Conservation (phyloP, 2,113 vertebrate species). For the Takifugu bimaculatus region DNA sequence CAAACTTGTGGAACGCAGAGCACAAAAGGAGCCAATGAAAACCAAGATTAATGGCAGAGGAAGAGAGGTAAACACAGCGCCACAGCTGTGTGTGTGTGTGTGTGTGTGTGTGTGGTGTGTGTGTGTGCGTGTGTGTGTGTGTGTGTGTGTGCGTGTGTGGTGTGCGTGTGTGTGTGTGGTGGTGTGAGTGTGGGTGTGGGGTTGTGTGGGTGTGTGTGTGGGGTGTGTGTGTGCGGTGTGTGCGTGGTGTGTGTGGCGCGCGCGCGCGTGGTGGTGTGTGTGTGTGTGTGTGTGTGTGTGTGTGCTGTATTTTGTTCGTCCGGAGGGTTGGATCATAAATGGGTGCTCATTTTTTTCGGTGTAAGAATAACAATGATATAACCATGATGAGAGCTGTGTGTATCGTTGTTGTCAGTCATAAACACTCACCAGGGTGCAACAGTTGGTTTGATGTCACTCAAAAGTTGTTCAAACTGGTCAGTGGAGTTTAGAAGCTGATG, state of each 20-base stretch:
- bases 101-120: constrained; percentile 26
- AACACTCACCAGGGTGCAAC: too few relatives aligned
- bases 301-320: too few relatives aligned
- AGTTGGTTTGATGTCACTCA: too few relatives aligned
- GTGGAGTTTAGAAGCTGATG: too few relatives aligned
- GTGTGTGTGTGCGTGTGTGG: constrained; percentile 4
- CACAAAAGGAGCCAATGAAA: constrained; percentile 42
- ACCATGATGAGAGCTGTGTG: constrained; percentile 39
- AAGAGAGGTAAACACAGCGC: constrained; percentile 62
- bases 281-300: too few relatives aligned
- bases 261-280: constrained; percentile 18
- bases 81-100: constrained; percentile 64
- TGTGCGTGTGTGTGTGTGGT: constrained; percentile 9
- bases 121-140: constrained; percentile 24
- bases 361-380: too few relatives aligned
- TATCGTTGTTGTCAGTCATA: too few relatives aligned
- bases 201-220: constrained; percentile 50
- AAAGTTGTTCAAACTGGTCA: too few relatives aligned
- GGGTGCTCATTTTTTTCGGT: too few relatives aligned
- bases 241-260: constrained; percentile 19
- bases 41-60: constrained; percentile 41
- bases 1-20: constrained; percentile 42
- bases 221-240: too few relatives aligned
- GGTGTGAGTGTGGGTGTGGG: constrained; percentile 29
- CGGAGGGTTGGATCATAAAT: too few relatives aligned